A percentile compares a stretch with the other conserved stretches of the same genome.
Evolutionary conservation across 2,113 vertebrate species (phyloP).

Genomic region (Aix galericulata): DNA sequence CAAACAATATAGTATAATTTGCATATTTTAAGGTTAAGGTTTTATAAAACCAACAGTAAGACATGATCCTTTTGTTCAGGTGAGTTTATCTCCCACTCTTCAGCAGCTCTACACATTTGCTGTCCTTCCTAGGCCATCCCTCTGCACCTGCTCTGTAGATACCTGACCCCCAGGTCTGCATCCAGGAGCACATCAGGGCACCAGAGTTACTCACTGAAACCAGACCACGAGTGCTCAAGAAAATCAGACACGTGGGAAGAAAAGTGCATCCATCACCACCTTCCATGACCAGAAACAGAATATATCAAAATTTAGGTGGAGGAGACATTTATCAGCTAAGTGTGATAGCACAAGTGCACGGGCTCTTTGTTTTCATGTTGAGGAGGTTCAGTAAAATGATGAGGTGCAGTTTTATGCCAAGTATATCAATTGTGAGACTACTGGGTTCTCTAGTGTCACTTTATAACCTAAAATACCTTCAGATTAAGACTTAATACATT

Average conservation of each 20-base stretch:
- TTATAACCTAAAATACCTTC: neutral
- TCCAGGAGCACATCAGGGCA: neutral
- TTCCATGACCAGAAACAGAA: neutral
- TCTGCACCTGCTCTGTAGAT: neutral
- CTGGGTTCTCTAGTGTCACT: neutral
- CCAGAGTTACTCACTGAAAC: neutral
- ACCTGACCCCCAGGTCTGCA: neutral
- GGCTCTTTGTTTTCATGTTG: neutral
- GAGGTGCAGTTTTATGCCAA: neutral
- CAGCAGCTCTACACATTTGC: fast-evolving
- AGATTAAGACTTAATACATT: neutral
- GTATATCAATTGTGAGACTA: neutral
- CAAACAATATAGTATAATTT: neutral
- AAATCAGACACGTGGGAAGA: neutral
- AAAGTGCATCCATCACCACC: neutral
- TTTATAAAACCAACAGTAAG: neutral
- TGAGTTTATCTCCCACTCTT: neutral
- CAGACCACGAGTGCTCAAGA: neutral
- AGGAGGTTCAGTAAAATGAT: neutral
- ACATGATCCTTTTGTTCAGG: no score
- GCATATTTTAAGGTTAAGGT: neutral
- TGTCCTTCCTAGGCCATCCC: neutral
- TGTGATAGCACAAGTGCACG: fast-evolving
- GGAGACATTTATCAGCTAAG: neutral
- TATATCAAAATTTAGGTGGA: neutral